These are phyloP conservation scores for Cecidostiba fungosa DNA, from an alignment of 2,888 invertebrate species.

Conservation along the genomic window DNA sequence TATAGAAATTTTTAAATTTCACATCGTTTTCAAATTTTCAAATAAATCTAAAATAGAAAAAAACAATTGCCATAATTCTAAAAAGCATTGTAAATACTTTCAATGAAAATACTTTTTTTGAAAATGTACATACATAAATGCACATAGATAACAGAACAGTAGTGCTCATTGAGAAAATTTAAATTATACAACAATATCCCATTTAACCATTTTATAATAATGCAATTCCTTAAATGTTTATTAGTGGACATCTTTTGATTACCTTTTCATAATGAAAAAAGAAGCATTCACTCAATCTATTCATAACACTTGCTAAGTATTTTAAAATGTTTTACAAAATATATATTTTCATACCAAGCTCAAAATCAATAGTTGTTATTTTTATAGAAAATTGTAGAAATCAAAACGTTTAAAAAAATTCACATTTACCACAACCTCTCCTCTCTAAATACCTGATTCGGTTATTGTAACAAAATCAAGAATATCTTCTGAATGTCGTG, in stretches of 20 bases:
- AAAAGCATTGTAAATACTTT: constrained; percentile 6
- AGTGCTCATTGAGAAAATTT: not conserved
- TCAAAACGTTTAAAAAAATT: not conserved
- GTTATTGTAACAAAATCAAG: not conserved
- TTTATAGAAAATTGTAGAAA: not conserved
- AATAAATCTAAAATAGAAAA: not conserved
- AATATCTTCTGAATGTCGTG: not conserved
- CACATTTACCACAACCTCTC: not conserved
- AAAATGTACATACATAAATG: not conserved
- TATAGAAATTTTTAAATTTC: constrained; percentile 39
- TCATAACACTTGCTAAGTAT: not conserved
- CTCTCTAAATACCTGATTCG: not conserved
- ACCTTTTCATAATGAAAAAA: too few relatives aligned
- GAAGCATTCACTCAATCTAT: not conserved
- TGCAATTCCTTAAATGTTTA: not conserved
- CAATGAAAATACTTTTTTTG: not conserved
- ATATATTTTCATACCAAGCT: not conserved
- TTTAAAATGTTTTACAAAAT: not conserved
- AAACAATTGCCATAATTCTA: constrained; percentile 21
- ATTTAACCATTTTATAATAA: not conserved
- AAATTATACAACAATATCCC: not conserved
- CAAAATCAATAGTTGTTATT: constrained; percentile 14
- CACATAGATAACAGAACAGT: not conserved
- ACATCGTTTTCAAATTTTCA: not conserved
- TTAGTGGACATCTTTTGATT: too few relatives aligned